Conservation (phyloP, 1,140 invertebrate species). For the Dysdera silvatica region DNA sequence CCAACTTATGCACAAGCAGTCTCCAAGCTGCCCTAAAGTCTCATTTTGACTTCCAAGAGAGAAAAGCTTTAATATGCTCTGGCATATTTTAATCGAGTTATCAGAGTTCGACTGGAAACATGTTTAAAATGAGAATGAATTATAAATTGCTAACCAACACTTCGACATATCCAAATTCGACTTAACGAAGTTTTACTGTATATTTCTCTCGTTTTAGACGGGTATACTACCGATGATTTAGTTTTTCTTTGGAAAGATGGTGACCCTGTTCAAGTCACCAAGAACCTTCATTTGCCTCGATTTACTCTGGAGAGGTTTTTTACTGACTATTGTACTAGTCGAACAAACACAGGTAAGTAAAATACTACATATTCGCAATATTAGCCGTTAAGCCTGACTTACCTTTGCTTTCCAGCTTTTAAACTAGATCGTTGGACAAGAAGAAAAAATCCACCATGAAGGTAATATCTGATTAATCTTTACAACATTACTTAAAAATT, state of each 20-base stretch:
- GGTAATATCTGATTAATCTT: too few relatives aligned
- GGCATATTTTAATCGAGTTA: slow-evolving; percentile 17
- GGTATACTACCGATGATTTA: slow-evolving; percentile 89
- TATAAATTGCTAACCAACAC: background rate
- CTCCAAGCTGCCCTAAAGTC: background rate
- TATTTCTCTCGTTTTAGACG: slow-evolving; percentile 51
- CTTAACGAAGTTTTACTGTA: slow-evolving; percentile 30
- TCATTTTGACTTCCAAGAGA: background rate
- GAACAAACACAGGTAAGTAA: slow-evolving; percentile 47
- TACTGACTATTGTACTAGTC: slow-evolving; percentile 47
- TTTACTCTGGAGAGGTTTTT: slow-evolving; percentile 43
- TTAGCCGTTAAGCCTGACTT: too few relatives aligned
- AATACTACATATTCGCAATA: too few relatives aligned
- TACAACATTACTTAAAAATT: too few relatives aligned
- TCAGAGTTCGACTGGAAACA: slow-evolving; percentile 29
- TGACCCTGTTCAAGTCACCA: slow-evolving; percentile 84
- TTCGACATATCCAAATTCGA: slow-evolving; percentile 11
- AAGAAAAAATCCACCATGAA: too few relatives aligned
- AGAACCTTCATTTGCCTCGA: slow-evolving; percentile 41
- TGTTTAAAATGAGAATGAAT: background rate
- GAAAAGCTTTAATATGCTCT: too few relatives aligned
- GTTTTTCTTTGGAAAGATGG: slow-evolving; percentile 90
- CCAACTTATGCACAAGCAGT: background rate
- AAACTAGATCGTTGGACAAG: too few relatives aligned
- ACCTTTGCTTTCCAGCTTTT: too few relatives aligned